Evolutionary conservation across 2,888 invertebrate genomes (phyloP), one percentile per base, ranked within the genome.

Genomic region (Strigamia crassipes): DNA sequence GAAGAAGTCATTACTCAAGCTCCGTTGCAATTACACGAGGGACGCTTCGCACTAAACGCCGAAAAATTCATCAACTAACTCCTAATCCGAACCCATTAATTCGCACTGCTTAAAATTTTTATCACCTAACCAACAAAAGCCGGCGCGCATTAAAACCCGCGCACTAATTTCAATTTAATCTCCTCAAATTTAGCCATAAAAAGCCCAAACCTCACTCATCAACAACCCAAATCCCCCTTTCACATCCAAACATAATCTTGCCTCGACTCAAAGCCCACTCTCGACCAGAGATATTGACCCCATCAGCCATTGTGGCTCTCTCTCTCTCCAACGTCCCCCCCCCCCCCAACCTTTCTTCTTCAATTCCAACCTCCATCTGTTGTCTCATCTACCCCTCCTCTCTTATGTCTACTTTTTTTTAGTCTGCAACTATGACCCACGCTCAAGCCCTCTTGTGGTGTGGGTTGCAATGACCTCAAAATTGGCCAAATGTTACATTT

Each of bases 1-100:
- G 73, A 73, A 73, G 73, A 73, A 73, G 73, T 73, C 73, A 73
- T 73, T 73, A 73, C 73, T 73, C 73, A 73, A 73, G 73, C 73
- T 73, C 73, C 31, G 73, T 73, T 31, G 73, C 73, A 73, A 73
- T 73, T 73, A 73, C 73, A 73, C 73, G 23, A 73, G 73, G 73
- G 31, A 73, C n/a, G 31, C 73, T 73, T 73, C 73, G 31, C 73
- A 31, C 27, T 31, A 73, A 73, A 73, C 27, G 73, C 27, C 73
- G 12, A 27, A 73, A 73, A 73, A 73, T 73, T 73, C 73, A 73
- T 73, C 31, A 73, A 27, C 31, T 23, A 31, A 73, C 73, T 73
- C 73, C 31, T 73, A 73, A 73, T 73, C 73, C 56, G 18, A 0
- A 12, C 73, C 27, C 73, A 73, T 73, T 73, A 73, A 73, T 73